Evolutionary conservation across 2,113 vertebrate genomes (phyloP).

Genomic region (Ptilorrhoa leucosticta): DNA sequence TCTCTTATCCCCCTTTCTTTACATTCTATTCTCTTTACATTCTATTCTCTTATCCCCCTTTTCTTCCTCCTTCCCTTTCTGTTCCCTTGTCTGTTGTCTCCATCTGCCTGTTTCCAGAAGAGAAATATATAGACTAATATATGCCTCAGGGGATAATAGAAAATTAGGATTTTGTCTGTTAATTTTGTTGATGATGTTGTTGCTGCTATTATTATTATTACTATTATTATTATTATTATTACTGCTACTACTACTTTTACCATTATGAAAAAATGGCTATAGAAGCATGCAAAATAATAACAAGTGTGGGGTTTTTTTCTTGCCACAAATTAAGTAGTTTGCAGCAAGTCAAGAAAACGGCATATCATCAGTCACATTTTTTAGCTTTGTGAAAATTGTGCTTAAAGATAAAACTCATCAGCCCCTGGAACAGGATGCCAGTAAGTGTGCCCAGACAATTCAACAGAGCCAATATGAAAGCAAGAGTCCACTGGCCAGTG

Average conservation of each 20-base stretch:
- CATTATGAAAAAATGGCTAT: not conserved
- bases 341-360: not conserved
- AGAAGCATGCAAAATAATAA: not conserved
- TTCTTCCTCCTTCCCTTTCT: not conserved
- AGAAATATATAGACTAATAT: not conserved
- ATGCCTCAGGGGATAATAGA: not conserved
- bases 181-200: not conserved
- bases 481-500: not conserved
- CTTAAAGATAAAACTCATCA: slow-evolving; percentile 26
- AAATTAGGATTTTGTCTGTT: not conserved
- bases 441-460: not conserved
- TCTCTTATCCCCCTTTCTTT: not conserved
- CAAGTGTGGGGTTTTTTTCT: not conserved
- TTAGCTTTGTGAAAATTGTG: not conserved
- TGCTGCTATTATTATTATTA: not conserved
- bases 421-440: not conserved
- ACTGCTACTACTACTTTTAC: not conserved
- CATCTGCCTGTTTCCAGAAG: not conserved
- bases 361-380: not conserved
- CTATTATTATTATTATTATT: not conserved
- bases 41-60: not conserved
- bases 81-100: not conserved
- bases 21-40: not conserved
- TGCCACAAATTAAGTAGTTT: not conserved
- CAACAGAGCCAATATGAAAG: not conserved